These are phyloP conservation scores for Parauchenoglanis punctatus DNA, from an alignment of 2,797 vertebrate species.

Conservation along the genomic window DNA sequence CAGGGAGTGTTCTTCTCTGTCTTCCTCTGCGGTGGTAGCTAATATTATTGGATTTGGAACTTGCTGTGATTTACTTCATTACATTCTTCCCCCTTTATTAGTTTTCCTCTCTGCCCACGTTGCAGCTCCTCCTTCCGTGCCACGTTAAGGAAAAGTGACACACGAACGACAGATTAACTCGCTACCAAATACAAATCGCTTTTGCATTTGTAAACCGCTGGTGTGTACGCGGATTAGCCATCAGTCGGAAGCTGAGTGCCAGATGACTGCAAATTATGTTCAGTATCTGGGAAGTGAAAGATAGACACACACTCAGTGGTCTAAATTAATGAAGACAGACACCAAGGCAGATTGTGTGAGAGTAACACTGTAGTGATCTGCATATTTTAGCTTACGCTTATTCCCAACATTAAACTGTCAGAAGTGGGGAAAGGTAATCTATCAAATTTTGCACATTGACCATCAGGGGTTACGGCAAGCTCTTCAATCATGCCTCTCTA, in stretches of 20 bases:
- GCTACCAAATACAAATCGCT: background rate
- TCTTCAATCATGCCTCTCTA: slow-evolving; percentile 20
- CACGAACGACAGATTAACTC: background rate
- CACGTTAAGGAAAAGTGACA: background rate
- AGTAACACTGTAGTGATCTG: background rate
- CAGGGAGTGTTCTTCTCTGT: background rate
- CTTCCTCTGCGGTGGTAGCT: slow-evolving; percentile 9
- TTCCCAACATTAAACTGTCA: background rate
- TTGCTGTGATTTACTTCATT: slow-evolving; percentile 35
- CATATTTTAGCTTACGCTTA: background rate
- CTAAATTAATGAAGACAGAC: background rate
- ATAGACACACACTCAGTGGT: background rate
- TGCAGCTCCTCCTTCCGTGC: background rate
- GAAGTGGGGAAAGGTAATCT: background rate
- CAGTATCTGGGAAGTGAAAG: background rate
- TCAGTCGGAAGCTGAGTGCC: background rate
- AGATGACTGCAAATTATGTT: background rate
- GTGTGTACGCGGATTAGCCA: background rate
- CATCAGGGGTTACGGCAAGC: background rate
- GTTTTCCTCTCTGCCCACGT: background rate
- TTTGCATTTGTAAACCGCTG: background rate
- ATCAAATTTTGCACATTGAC: slow-evolving; percentile 11
- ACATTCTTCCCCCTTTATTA: slow-evolving; percentile 28
- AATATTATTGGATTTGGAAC: slow-evolving; percentile 37
- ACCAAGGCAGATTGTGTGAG: too few species aligned